Percentiles rank a stretch among this genome's conserved stretches.
phyloP scores from a whole-genome alignment of 1,140 invertebrate genomes.

The Colletes latitarsis region DNA sequence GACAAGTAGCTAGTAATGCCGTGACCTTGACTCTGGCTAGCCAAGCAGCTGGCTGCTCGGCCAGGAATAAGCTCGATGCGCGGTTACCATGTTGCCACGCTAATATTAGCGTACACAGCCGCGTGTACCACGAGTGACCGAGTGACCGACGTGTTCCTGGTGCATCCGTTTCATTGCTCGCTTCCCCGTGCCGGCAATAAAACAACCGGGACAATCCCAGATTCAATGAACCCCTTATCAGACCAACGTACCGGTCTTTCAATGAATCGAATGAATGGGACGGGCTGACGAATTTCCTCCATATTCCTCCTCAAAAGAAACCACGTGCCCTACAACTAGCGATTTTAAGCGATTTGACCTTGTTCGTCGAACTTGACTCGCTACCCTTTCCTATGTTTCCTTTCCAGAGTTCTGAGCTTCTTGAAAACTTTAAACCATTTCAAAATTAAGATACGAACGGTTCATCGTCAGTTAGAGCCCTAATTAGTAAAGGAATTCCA shows the following conservation, averaged over 20 bases:
- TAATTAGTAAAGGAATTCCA: too few species aligned
- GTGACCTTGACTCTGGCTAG: conserved; percentile 79
- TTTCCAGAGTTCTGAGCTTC: too few species aligned
- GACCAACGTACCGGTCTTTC: not conserved
- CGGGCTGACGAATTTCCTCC: not conserved
- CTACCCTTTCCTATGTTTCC: too few species aligned
- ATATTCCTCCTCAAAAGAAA: too few species aligned
- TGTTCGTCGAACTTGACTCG: too few species aligned
- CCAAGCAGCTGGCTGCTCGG: conserved; percentile 74
- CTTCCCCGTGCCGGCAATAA: conserved; percentile 12
- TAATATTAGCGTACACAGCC: conserved; percentile 77
- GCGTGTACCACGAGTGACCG: conserved; percentile 72
- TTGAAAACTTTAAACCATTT: too few species aligned
- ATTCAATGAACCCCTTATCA: conserved; percentile 14
- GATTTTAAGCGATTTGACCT: too few species aligned
- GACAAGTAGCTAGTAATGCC: conserved; percentile 70
- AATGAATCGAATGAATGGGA: conserved; percentile 6
- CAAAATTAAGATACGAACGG: too few species aligned
- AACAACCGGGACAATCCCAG: not conserved
- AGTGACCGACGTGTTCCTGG: conserved; percentile 61
- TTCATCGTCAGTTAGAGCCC: too few species aligned
- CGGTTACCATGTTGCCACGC: conserved; percentile 76
- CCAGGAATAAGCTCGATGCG: conserved; percentile 74
- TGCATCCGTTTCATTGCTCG: conserved; percentile 51
- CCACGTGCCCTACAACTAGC: too few species aligned